phyloP scores from a whole-genome alignment of 1,140 invertebrate species.

The Cotesia vestalis region DNA sequence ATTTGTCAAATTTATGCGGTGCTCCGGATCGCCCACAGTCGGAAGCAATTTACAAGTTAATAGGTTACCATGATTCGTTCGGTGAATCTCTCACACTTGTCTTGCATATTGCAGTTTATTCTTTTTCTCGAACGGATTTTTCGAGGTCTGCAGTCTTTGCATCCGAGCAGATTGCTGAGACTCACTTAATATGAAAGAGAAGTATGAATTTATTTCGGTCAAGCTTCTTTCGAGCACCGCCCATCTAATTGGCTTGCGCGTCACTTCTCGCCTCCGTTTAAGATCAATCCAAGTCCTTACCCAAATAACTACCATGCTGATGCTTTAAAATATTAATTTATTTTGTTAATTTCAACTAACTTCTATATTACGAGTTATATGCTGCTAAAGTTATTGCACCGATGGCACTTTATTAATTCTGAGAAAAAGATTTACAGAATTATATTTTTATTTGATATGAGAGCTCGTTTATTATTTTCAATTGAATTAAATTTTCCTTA shows the following conservation, averaged over 20 bases:
- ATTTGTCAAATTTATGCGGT: slow-evolving; percentile 50
- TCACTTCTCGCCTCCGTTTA: slow-evolving; percentile 42
- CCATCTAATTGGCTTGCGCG: slow-evolving; percentile 57
- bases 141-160: not conserved
- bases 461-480: no score
- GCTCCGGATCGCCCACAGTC: slow-evolving; percentile 48
- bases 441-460: no score
- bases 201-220: slow-evolving; percentile 30
- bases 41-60: slow-evolving; percentile 66
- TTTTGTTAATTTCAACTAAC: no score
- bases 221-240: slow-evolving; percentile 42
- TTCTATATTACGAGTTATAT: no score
- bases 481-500: no score
- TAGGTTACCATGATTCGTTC: slow-evolving; percentile 60
- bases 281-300: slow-evolving; percentile 13
- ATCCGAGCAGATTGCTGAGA: not conserved
- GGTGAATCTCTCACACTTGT: slow-evolving; percentile 31
- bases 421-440: no score
- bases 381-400: no score
- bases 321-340: no score
- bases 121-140: slow-evolving; percentile 1
- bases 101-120: slow-evolving; percentile 21
- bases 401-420: no score
- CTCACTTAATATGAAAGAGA: slow-evolving; percentile 9
- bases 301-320: no score